Evolutionary conservation across 2,797 vertebrate genomes (phyloP).

Genomic region (Malacoraja senta): DNA sequence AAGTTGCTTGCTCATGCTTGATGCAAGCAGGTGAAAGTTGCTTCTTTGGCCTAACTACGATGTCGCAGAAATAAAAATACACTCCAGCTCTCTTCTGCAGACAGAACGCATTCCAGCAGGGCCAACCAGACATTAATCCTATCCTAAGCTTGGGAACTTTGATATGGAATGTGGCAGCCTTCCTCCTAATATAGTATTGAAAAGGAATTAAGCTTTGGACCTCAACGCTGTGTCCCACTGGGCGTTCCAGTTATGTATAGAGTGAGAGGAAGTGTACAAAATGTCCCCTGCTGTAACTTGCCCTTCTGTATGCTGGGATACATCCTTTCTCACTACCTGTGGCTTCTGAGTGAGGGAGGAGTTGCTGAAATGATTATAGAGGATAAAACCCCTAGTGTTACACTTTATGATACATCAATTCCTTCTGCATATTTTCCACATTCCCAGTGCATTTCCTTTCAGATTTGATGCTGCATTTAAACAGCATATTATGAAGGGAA

Average conservation of each 20-base stretch:
- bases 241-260: not conserved
- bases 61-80: not conserved
- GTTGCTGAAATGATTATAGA: not conserved
- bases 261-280: not conserved
- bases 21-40: not conserved
- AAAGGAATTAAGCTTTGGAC: conserved; percentile 1
- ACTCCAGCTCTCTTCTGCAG: not conserved
- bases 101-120: not conserved
- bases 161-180: not conserved
- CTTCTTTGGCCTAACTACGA: not conserved
- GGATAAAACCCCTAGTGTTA: not conserved
- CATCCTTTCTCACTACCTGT: not conserved
- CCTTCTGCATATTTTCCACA: not conserved
- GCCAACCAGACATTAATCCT: not conserved
- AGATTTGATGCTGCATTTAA: not conserved
- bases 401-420: not conserved
- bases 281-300: not conserved
- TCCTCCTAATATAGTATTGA: not conserved
- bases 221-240: not conserved
- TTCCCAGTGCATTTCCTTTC: not conserved
- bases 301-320: not conserved
- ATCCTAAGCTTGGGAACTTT: not conserved
- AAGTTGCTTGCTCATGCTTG: not conserved
- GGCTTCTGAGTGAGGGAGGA: not conserved
- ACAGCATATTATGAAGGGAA: not conserved